These are phyloP conservation scores for Umimayanthus chanpuru DNA, from an alignment of 92 coral and sea anemone species.

Conservation along the genomic window DNA sequence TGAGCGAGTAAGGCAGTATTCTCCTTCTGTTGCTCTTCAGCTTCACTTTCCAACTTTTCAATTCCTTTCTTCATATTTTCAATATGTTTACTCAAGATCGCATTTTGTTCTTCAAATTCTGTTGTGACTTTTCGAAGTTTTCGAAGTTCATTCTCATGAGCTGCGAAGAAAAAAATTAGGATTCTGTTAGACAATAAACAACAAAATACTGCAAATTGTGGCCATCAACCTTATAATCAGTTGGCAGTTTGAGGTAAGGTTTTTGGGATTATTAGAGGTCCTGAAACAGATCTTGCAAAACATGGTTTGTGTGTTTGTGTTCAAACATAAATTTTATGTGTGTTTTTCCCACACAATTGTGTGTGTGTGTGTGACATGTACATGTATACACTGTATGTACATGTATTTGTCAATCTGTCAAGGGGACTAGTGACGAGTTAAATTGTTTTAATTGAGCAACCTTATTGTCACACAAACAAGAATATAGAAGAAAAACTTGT, in stretches of 20 bases:
- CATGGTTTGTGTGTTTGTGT: background rate
- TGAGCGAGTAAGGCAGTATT: constrained; percentile 74
- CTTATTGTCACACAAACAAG: no score
- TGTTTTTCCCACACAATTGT: background rate
- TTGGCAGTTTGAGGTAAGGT: background rate
- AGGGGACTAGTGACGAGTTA: no score
- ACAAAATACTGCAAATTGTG: background rate
- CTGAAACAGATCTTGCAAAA: background rate
- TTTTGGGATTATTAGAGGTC: background rate
- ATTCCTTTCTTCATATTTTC: constrained; percentile 99
- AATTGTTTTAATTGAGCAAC: no score
- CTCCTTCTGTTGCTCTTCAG: constrained; percentile 82
- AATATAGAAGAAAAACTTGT: no score
- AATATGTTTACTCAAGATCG: constrained; percentile 96
- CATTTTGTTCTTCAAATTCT: constrained; percentile 99
- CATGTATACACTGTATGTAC: background rate
- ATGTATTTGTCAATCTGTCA: no score
- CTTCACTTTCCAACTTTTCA: constrained; percentile 95
- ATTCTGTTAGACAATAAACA: background rate
- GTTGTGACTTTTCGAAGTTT: constrained; percentile 95
- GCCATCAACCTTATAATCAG: no score
- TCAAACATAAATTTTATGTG: background rate
- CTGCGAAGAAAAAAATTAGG: constrained; percentile 50
- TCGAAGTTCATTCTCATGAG: constrained; percentile 94
- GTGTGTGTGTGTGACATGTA: background rate